phyloP scores from a whole-genome alignment of 2,888 invertebrate genomes.

The Entomobrya multifasciata region DNA sequence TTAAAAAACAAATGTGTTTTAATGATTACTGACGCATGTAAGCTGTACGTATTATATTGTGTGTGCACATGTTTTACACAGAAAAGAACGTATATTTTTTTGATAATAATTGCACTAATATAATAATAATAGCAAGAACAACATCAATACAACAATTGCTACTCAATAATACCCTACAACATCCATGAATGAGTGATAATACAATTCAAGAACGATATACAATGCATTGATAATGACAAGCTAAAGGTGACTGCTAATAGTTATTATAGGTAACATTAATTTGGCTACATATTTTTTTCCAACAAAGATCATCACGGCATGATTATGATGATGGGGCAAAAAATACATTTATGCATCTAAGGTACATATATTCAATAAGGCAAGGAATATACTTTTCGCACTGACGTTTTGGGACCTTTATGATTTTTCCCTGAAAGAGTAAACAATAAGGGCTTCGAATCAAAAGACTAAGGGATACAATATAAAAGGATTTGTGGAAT shows the following conservation, averaged over 20 bases:
- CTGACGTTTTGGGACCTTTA: too few species aligned
- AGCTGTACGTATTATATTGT: too few species aligned
- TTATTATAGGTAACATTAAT: slow-evolving; percentile 65
- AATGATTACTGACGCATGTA: too few species aligned
- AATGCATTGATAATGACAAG: slow-evolving; percentile 32
- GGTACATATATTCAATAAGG: too few species aligned
- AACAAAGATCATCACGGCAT: too few species aligned
- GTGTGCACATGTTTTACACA: slow-evolving; percentile 15
- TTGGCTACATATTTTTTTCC: slow-evolving; percentile 49
- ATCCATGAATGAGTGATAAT: neutral
- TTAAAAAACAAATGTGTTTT: neutral
- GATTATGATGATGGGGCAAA: too few species aligned
- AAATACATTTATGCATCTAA: too few species aligned
- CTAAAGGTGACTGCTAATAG: slow-evolving; percentile 58
- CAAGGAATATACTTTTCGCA: too few species aligned
- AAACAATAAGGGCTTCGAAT: neutral
- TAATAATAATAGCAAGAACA: slow-evolving; percentile 49
- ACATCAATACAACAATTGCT: slow-evolving; percentile 40
- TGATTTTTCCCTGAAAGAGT: slow-evolving; percentile 43
- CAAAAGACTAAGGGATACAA: slow-evolving; percentile 39
- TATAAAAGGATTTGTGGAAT: slow-evolving; percentile 49
- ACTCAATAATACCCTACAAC: slow-evolving; percentile 14
- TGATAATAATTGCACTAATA: slow-evolving; percentile 42
- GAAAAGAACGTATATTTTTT: neutral
- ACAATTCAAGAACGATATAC: too few species aligned